Evolutionary conservation across 2,888 invertebrate species (phyloP).

Genomic region (Andrena marginata): DNA sequence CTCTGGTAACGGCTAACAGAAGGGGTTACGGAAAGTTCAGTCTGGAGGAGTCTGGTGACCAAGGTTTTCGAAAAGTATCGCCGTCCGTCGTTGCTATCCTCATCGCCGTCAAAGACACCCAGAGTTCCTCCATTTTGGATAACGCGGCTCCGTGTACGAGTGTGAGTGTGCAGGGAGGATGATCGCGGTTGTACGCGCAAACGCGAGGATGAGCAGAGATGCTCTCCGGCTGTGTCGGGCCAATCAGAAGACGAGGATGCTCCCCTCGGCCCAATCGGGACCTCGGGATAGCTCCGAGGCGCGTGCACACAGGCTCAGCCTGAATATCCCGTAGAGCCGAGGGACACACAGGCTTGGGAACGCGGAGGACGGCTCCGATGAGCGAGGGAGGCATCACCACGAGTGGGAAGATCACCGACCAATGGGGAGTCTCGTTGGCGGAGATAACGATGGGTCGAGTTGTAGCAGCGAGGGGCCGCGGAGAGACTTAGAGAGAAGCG

Average conservation of each 20-base stretch:
- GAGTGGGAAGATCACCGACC: slow-evolving; percentile 80
- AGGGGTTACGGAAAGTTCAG: too few relatives aligned
- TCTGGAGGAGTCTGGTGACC: too few relatives aligned
- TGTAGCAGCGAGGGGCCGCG: slow-evolving; percentile 46
- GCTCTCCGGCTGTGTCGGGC: slow-evolving; percentile 70
- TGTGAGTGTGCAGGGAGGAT: slow-evolving; percentile 42
- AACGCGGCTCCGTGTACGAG: slow-evolving; percentile 54
- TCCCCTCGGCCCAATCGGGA: slow-evolving; percentile 81
- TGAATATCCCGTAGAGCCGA: slow-evolving; percentile 49
- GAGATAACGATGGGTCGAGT: slow-evolving; percentile 75
- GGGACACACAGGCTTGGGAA: slow-evolving; percentile 60
- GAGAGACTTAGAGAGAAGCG: slow-evolving; percentile 43
- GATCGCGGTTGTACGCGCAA: slow-evolving; percentile 75
- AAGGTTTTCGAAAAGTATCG: too few relatives aligned
- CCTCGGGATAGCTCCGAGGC: slow-evolving; percentile 77
- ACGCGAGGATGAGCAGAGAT: slow-evolving; percentile 84
- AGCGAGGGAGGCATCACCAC: slow-evolving; percentile 72
- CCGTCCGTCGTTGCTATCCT: neutral
- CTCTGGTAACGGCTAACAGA: neutral
- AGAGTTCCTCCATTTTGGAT: slow-evolving; percentile 79
- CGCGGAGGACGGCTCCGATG: slow-evolving; percentile 63
- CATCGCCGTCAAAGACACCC: neutral
- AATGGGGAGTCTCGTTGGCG: slow-evolving; percentile 73
- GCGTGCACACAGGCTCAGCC: slow-evolving; percentile 66
- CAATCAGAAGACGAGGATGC: slow-evolving; percentile 81